Base-by-base conservation (phyloP, 2,797 vertebrate species). In the Hoplostethus mediterraneus region DNA sequence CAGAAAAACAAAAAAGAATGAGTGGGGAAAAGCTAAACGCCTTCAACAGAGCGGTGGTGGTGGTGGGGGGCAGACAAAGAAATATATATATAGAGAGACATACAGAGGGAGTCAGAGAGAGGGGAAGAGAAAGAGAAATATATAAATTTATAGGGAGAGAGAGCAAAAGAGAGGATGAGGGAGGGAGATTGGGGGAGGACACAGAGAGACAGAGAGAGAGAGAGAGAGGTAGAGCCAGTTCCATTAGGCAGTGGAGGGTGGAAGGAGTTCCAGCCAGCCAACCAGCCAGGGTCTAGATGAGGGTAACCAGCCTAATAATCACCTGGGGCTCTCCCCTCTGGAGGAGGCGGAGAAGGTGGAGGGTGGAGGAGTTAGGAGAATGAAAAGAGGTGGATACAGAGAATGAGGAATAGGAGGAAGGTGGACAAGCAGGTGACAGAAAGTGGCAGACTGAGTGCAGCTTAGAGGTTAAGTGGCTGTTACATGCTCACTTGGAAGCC, bases 161-260 rank as follows among this genome's bases (percentile, higher is more conserved):
- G 59, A 21, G 40, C 21, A 21, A 21, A 21, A 53, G 65, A 62
- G 21, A 49, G 62, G 9, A 10, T 40, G 38, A 33, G 45, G 64
- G 62, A 63, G 36, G 54, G 53, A 49, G 0, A 33, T 21, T 21
- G 21, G 21, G 21, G 21, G 59, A 21, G 40, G 21, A 21, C 21
- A 21, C 5, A 73, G 28, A 65, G 6, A 69, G 21, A 36, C 59
- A 62, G 12, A 69, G 21, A 36, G 62, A 62, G 12, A 40, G 57
- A 45, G 58, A 25, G 28, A 77, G 52, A 58, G 62, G 25, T 57
- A 38, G 64, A 93, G 93, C 92, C 90, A 93, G 94, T 77, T 95
- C 93, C 92, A 92, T 94, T 90, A 95, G 92, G 82, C 80, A 79
- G 91, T 90, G 66, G 82, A 79, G 66, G 71, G 66, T 63, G 71